A percentile compares a stretch with the other conserved stretches of the same genome.
Evolutionary conservation across 1,140 invertebrate genomes (phyloP).

Genomic region (Cherax quadricarinatus): DNA sequence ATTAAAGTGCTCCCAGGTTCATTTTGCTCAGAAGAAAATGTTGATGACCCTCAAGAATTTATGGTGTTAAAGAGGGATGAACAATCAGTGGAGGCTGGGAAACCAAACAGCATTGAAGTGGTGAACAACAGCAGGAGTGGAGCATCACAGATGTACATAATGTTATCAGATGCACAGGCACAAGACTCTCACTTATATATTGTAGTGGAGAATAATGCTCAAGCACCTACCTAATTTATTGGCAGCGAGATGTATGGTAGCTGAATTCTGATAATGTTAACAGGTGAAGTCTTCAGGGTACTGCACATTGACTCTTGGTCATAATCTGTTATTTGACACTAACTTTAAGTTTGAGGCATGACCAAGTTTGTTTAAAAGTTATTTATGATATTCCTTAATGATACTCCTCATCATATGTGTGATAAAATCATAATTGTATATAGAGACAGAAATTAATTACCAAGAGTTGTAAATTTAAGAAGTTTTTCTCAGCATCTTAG

Average conservation of each 20-base stretch:
- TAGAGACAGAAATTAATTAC: too few relatives aligned
- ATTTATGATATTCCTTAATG: too few relatives aligned
- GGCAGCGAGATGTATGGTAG: background rate
- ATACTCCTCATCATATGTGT: too few relatives aligned
- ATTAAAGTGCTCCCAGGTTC: background rate
- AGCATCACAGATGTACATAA: conserved; percentile 21
- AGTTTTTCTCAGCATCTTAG: too few relatives aligned
- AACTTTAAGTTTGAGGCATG: too few relatives aligned
- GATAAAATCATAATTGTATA: too few relatives aligned
- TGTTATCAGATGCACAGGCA: conserved; percentile 27
- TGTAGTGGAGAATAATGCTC: conserved; percentile 21
- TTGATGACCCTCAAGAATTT: conserved; percentile 4
- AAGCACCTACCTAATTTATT: background rate
- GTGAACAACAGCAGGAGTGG: background rate
- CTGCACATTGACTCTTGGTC: too few relatives aligned
- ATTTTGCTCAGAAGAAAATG: background rate
- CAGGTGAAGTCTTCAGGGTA: too few relatives aligned
- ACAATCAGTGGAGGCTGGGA: background rate
- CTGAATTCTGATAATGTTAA: too few relatives aligned
- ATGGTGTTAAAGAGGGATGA: conserved; percentile 8
- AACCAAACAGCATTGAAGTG: background rate
- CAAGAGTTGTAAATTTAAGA: too few relatives aligned
- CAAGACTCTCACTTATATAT: conserved; percentile 48
- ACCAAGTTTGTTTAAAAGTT: too few relatives aligned
- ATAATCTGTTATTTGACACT: too few relatives aligned